Evolutionary conservation across 2,888 invertebrate genomes (phyloP).

Genomic region (Diarsia brunnea): DNA sequence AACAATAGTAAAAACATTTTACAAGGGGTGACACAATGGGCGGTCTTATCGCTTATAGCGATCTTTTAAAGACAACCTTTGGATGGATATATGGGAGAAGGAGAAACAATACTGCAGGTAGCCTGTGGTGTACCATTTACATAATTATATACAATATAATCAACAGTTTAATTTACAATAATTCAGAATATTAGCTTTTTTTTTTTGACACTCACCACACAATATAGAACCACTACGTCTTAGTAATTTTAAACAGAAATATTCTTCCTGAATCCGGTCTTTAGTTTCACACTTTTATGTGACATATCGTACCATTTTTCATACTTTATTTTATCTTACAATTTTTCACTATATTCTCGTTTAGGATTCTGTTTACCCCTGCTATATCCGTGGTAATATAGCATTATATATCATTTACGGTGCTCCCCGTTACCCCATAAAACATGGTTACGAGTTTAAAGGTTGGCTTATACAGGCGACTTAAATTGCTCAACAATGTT

Average conservation of each 20-base stretch:
- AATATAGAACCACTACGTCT: background rate
- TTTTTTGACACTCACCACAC: no score
- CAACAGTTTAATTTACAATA: no score
- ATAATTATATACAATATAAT: no score
- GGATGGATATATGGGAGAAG: no score
- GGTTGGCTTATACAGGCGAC: background rate
- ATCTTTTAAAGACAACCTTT: no score
- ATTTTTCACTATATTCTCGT: slow-evolving; percentile 1
- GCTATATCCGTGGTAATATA: slow-evolving; percentile 4
- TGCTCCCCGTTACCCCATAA: slow-evolving; percentile 25
- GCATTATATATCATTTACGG: slow-evolving; percentile 13
- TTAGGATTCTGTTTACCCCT: slow-evolving; percentile 34
- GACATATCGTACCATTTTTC: background rate
- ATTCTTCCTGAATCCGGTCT: background rate
- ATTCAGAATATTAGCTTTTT: no score
- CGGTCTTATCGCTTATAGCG: no score
- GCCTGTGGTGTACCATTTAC: no score
- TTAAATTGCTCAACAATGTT: background rate
- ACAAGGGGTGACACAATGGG: no score
- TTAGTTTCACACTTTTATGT: background rate
- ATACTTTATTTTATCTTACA: slow-evolving; percentile 17
- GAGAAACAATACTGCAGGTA: no score
- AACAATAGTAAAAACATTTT: no score
- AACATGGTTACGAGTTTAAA: slow-evolving; percentile 38
- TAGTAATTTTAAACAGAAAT: background rate